Evolutionary conservation across 2,888 invertebrate species (phyloP), one percentile per base, ranked within the genome.

Genomic region (Gymnoscelis rufifasciata): DNA sequence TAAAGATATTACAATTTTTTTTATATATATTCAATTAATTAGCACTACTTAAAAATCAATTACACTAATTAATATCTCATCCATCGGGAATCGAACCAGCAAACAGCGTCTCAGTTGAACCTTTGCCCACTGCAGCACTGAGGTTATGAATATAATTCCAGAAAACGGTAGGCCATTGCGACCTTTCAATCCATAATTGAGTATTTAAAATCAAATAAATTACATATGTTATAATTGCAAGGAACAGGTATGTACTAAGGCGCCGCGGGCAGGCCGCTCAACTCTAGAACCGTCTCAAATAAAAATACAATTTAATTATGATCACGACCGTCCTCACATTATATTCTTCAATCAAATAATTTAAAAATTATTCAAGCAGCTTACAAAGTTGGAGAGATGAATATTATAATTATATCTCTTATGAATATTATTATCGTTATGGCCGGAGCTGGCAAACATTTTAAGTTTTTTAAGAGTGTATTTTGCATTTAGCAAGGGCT

Each of bases 321-420:
- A 23, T 35, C 7, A 11, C 19, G 5, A 10, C 8, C 31, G 14
- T 35, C 19, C 10, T 35, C 35, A 23, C 35, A 23, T 35, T 19
- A 35, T 35, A 35, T 19, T 35, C 35, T 35, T 19, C 35, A 35
- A 47, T 42, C 47, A 27, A 42, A 47, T 45, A 31, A 62, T 33
- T 67, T 64, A 59, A 64, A 69, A 66, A 64, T 64, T 66, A 64
- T 71, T 65, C 65, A 63, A 60, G 58, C 59, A 52, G 61, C 47
- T 52, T 52, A 58, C 58, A 74, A 66, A 66, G 59, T 65, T 57
- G 62, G 51, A 65, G 65, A 65, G 64, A 69, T 66, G 64, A 68
- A 71, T 33, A 70, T 73, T 74, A 76, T 74, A 79, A 81, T 82
- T 81, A 75, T 76, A 73, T 70, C 64, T 49, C 64, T 64, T 65